Evolutionary conservation across 1,140 invertebrate species (phyloP).

Genomic region (Holcopasites calliopsidis): DNA sequence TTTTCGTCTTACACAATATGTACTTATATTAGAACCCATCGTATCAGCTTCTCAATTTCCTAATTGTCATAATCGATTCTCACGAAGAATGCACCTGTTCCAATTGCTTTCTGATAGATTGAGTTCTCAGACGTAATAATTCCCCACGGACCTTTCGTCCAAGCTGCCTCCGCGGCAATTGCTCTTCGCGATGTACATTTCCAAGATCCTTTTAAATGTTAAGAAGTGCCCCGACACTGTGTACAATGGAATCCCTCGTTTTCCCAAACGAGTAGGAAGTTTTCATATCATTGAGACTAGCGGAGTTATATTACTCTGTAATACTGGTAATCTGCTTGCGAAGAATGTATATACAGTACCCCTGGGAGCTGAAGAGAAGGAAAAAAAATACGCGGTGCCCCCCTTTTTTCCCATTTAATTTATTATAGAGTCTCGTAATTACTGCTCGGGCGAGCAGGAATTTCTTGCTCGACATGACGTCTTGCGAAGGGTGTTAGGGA

Average conservation of each 20-base stretch:
- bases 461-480: slow-evolving; percentile 62
- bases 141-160: not conserved
- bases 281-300: slow-evolving; percentile 25
- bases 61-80: not conserved
- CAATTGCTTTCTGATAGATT: not conserved
- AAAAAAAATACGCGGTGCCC: too few relatives aligned
- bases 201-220: not conserved
- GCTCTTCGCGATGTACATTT: slow-evolving; percentile 3
- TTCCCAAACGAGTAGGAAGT: slow-evolving; percentile 2
- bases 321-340: slow-evolving; percentile 24
- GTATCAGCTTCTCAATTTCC: too few relatives aligned
- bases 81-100: not conserved
- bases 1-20: not conserved
- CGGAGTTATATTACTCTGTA: slow-evolving; percentile 22
- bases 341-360: not conserved
- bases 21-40: too few relatives aligned
- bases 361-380: not conserved
- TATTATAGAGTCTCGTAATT: slow-evolving; percentile 66
- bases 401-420: slow-evolving; percentile 53
- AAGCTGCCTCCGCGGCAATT: not conserved
- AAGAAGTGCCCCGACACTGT: not conserved
- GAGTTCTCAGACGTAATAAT: not conserved
- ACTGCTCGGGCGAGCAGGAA: slow-evolving; percentile 55
- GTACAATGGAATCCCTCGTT: slow-evolving; percentile 14
- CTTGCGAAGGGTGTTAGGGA: slow-evolving; percentile 31